These are phyloP conservation scores for Pyrgus malvae DNA, from an alignment of 2,888 invertebrate genomes.

Conservation along the genomic window DNA sequence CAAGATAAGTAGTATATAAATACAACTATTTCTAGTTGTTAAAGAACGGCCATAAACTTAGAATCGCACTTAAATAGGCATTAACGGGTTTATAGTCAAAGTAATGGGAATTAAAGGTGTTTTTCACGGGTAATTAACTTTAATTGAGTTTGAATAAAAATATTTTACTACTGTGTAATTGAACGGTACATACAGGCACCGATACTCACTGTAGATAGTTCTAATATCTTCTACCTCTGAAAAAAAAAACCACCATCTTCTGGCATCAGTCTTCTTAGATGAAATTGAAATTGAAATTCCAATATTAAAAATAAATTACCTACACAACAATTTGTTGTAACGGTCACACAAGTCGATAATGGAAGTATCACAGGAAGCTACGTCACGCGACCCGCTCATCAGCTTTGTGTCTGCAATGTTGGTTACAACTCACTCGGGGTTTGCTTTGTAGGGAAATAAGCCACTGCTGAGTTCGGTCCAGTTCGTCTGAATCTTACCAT, in stretches of 20 bases:
- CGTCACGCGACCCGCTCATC: constrained; percentile 74
- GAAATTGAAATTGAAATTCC: no score
- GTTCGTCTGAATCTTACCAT: no score
- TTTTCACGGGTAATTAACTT: constrained; percentile 24
- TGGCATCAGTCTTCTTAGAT: no score
- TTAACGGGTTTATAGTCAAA: constrained; percentile 15
- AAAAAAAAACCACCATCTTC: no score
- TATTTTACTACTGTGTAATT: constrained; percentile 17
- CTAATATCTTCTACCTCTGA: no score
- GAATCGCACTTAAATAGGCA: constrained; percentile 18
- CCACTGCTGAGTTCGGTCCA: no score
- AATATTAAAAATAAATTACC: no score
- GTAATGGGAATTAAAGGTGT: constrained; percentile 23
- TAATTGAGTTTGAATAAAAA: constrained; percentile 23
- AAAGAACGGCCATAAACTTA: constrained; percentile 17
- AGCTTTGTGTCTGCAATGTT: constrained; percentile 46
- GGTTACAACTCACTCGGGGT: constrained; percentile 52
- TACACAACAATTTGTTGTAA: not conserved
- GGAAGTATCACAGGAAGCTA: constrained; percentile 37
- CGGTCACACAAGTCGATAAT: constrained; percentile 5
- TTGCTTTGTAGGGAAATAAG: constrained; percentile 19
- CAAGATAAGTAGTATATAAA: constrained; percentile 12
- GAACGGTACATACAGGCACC: no score
- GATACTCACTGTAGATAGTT: no score
- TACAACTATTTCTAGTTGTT: constrained; percentile 17